Percentiles rank a stretch among this genome's conserved stretches.
Evolutionary conservation across 2,888 invertebrate species (phyloP).

Genomic region (Cyclophora punctaria): DNA sequence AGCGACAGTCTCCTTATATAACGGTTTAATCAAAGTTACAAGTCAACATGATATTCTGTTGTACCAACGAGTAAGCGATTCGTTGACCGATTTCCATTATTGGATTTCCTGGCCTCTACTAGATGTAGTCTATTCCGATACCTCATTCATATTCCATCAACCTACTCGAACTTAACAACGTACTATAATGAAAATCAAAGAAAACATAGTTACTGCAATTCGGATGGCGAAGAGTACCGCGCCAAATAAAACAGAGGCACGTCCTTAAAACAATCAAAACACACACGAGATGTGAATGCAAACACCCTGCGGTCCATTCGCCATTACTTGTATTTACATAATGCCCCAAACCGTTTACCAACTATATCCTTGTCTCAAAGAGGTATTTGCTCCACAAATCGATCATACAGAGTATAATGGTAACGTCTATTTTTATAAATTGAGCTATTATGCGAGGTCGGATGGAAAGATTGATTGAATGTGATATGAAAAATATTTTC

Average conservation of each 20-base stretch:
- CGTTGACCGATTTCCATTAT: no score
- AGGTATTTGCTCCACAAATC: constrained; percentile 20
- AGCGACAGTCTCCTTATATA: no score
- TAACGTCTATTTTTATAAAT: constrained; percentile 19
- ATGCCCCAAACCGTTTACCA: constrained; percentile 14
- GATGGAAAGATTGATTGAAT: constrained; percentile 22
- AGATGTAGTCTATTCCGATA: no score
- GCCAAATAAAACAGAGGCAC: constrained; percentile 14
- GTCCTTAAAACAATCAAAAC: constrained; percentile 20
- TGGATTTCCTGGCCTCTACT: no score
- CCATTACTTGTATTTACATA: constrained; percentile 20
- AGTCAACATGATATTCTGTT: no score
- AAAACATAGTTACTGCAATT: no score
- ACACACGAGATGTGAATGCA: constrained; percentile 15
- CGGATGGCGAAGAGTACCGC: constrained; percentile 2
- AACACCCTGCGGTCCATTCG: constrained; percentile 19
- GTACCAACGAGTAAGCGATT: no score
- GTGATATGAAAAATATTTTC: constrained; percentile 19
- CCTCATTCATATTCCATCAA: no score
- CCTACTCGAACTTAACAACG: no score
- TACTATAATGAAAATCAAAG: no score
- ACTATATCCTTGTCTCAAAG: constrained; percentile 14
- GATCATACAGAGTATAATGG: constrained; percentile 6
- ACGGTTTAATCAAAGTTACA: no score
- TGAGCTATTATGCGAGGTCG: constrained; percentile 17